Evolutionary conservation across 1,140 invertebrate species (phyloP), one percentile per base, ranked within the genome.

Genomic region (Dendrolimus kikuchii): DNA sequence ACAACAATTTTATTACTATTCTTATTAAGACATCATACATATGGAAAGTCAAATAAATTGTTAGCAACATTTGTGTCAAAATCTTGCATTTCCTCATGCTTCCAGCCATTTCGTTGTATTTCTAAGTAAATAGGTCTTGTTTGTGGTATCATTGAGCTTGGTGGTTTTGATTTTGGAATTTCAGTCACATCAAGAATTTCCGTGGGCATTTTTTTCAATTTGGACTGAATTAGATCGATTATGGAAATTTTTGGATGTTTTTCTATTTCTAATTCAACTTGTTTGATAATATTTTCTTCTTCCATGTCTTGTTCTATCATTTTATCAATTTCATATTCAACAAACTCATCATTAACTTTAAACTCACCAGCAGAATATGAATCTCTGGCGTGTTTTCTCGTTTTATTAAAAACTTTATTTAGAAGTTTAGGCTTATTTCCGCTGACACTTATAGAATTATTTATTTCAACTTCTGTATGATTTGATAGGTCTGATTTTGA

Each of bases 101-200:
- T 74, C 66, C 71, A 75, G 40, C 71, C 58, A 57, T 67, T 80
- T 50, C 72, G 66, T 44, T 69, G 66, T 49, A 84, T 75, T 52
- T 81, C 68, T 51, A 84, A 68, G 64, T 79, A 81, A 52, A 61
- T 64, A 9, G 74, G 62, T 56, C 67, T 62, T 40, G 54, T 65
- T 38, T 65, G 40, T 6, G 71, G 72, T 48, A 73, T 40, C 66
- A 77, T 78, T 8, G 77, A 77, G 23, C 62, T 68, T 7, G n/a
- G 5, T 23, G 37, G 0, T 9, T 46, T 46, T 37, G 8, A 10
- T 6, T 6, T 38, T 4, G 43, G 6, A 5, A n/a, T n/a, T n/a
- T 9, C 43, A n/a, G 2, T 45, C 23, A 9, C 43, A n/a, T 45
- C n/a, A 45, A 23, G 23, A 23, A 23, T 23, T 23, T 23, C 23